Evolutionary conservation across 2,113 vertebrate genomes (phyloP).

Genomic region (Phyllostomus discolor): DNA sequence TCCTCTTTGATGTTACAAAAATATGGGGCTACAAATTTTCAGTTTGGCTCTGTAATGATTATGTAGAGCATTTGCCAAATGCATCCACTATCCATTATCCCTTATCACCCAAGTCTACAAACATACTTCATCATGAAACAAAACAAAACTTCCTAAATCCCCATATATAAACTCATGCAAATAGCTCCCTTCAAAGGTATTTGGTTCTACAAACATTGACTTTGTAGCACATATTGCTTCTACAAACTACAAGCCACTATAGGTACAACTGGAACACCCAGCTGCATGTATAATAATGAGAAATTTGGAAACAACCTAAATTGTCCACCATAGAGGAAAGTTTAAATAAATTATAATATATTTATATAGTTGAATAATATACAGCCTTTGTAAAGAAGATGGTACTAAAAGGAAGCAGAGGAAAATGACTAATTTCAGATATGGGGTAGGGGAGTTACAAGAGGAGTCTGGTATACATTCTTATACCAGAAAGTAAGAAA

Average conservation of each 20-base stretch:
- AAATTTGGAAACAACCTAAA: neutral
- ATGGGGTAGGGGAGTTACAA: neutral
- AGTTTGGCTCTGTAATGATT: neutral
- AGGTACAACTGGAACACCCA: neutral
- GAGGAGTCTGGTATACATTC: neutral
- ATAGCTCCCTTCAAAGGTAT: neutral
- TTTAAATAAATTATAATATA: neutral
- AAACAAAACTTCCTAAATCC: neutral
- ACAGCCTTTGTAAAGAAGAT: neutral
- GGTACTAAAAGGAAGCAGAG: neutral
- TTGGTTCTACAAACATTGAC: neutral
- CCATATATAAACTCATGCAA: neutral
- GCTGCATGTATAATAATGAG: neutral
- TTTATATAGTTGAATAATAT: neutral
- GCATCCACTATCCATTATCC: neutral
- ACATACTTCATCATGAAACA: neutral
- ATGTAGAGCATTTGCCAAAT: neutral
- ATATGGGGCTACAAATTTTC: neutral
- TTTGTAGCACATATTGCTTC: neutral
- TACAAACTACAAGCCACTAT: neutral
- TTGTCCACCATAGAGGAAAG: neutral
- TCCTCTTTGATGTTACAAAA: neutral
- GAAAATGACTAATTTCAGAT: neutral
- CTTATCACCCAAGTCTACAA: neutral
- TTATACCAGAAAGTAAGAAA: neutral